These are phyloP conservation scores for Hemiscyllium ocellatum DNA, from an alignment of 2,113 vertebrate species.

Conservation along the genomic window DNA sequence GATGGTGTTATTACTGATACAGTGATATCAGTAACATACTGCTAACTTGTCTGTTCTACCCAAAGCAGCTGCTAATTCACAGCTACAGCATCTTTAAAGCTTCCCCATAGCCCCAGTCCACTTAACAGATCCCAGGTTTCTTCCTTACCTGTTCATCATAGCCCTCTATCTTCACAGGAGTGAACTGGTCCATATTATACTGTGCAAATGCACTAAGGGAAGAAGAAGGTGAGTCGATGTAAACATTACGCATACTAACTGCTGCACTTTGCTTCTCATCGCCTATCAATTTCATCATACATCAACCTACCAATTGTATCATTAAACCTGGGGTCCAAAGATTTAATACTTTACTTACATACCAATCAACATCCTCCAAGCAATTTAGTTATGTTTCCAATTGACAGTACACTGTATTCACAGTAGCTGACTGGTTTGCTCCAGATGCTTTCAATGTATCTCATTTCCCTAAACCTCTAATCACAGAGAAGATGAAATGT, in stretches of 20 bases:
- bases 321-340: background rate
- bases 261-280: background rate
- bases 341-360: no score
- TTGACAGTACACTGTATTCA: background rate
- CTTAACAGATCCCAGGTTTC: background rate
- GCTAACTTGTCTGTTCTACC: background rate
- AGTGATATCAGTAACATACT: background rate
- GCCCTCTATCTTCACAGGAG: constrained; percentile 78
- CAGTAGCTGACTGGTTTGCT: background rate
- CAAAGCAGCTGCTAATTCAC: background rate
- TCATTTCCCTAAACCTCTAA: background rate
- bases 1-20: background rate
- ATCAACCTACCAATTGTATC: background rate
- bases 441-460: background rate
- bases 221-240: constrained; percentile 23
- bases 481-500: background rate
- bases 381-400: background rate
- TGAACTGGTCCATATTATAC: constrained; percentile 98
- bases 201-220: constrained; percentile 83
- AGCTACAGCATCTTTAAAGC: background rate
- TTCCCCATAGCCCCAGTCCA: background rate
- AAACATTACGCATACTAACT: background rate
- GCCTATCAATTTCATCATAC: background rate
- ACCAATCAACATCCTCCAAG: background rate
- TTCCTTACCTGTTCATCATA: constrained; percentile 75